These are phyloP conservation scores for Dendrolimus pini DNA, from an alignment of 2,888 invertebrate species.

Conservation along the genomic window DNA sequence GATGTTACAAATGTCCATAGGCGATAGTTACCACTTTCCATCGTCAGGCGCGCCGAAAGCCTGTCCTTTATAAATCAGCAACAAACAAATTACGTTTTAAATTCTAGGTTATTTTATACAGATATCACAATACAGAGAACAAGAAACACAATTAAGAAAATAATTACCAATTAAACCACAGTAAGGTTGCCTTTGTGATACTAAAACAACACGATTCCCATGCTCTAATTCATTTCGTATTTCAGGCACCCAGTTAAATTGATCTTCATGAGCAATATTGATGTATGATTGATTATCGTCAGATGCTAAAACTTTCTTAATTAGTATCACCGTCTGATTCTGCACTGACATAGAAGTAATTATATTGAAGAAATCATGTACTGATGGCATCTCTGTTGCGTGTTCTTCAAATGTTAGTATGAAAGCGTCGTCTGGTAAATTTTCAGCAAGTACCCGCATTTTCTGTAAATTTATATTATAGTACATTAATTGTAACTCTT, in stretches of 20 bases:
- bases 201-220: constrained; percentile 30
- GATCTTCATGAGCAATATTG: constrained; percentile 29
- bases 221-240: constrained; percentile 31
- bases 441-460: constrained; percentile 23
- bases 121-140: too few relatives aligned
- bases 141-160: too few relatives aligned
- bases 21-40: too few relatives aligned
- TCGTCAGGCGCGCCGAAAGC: too few relatives aligned
- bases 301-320: constrained; percentile 31
- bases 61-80: too few relatives aligned
- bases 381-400: constrained; percentile 21
- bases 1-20: too few relatives aligned
- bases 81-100: too few relatives aligned
- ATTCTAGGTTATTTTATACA: too few relatives aligned
- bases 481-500: background rate
- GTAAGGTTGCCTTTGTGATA: constrained; percentile 37
- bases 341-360: constrained; percentile 34
- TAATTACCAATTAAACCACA: constrained; percentile 38
- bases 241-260: constrained; percentile 36
- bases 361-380: constrained; percentile 26
- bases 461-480: constrained; percentile 25
- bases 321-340: constrained; percentile 29
- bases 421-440: constrained; percentile 27
- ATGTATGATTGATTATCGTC: constrained; percentile 23
- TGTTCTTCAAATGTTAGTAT: constrained; percentile 31